Evolutionary conservation across 2,113 vertebrate species (phyloP).

Genomic region (Leucoraja erinaceus): DNA sequence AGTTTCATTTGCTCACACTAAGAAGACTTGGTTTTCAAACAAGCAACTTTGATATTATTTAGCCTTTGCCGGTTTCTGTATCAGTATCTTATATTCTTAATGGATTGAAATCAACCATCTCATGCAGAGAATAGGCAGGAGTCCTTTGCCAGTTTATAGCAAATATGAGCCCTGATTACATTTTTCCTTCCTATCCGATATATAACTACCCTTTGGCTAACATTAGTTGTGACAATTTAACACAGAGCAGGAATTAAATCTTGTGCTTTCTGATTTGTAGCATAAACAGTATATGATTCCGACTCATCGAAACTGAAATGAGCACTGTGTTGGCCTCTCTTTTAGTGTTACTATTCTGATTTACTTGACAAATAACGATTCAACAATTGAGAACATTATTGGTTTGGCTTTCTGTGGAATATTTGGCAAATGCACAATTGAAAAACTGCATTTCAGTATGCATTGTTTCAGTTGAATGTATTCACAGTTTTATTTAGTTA

Average conservation of each 20-base stretch:
- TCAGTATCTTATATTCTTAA: neutral
- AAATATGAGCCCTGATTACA: neutral
- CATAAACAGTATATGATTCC: neutral
- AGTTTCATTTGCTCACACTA: neutral
- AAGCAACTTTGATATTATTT: neutral
- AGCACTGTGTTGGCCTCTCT: neutral
- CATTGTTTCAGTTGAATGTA: conserved; percentile 30
- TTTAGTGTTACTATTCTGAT: neutral
- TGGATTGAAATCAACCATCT: neutral
- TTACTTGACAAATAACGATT: neutral
- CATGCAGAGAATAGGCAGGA: neutral
- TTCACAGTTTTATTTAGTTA: conserved; percentile 11
- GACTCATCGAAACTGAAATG: neutral
- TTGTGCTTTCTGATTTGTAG: neutral
- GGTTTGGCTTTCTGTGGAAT: neutral
- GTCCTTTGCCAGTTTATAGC: neutral
- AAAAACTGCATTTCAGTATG: neutral
- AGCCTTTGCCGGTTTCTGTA: neutral
- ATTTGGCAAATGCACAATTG: neutral
- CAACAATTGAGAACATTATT: neutral
- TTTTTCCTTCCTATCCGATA: neutral
- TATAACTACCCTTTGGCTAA: neutral
- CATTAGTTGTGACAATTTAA: neutral
- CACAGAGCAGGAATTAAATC: neutral
- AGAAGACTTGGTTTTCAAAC: neutral